Percentiles rank a stretch among this genome's conserved stretches.
Conservation (phyloP, 2,888 invertebrate species). For the Ophion slaviceki region DNA sequence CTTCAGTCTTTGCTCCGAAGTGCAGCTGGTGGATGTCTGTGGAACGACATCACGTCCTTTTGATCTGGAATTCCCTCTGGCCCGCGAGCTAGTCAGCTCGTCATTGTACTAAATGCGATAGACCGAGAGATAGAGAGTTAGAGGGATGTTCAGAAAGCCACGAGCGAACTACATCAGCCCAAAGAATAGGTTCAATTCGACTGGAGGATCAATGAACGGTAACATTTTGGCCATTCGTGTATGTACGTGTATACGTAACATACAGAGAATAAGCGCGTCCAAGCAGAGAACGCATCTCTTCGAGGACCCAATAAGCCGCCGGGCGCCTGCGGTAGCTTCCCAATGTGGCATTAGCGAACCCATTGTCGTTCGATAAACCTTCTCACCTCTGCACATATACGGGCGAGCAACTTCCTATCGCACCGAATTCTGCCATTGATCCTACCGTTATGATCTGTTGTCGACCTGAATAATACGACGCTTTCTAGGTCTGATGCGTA, state of each 20-base stretch:
- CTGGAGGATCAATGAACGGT: constrained; percentile 47
- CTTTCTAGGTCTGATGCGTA: constrained; percentile 19
- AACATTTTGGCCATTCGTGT: constrained; percentile 13
- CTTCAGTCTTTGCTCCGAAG: constrained; percentile 27
- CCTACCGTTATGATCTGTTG: constrained; percentile 50
- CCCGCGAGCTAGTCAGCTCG: constrained; percentile 35
- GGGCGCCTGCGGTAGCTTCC: not conserved
- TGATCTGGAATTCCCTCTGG: constrained; percentile 48
- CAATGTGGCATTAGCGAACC: constrained; percentile 61
- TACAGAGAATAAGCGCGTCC: constrained; percentile 45
- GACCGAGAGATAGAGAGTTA: not conserved
- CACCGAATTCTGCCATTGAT: constrained; percentile 39
- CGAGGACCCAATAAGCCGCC: constrained; percentile 51
- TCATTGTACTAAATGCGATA: constrained; percentile 29
- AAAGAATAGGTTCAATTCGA: constrained; percentile 46
- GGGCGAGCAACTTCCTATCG: constrained; percentile 40
- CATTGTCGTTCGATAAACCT: constrained; percentile 67
- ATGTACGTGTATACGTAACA: constrained; percentile 23
- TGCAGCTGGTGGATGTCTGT: not conserved
- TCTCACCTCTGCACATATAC: constrained; percentile 54
- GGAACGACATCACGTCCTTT: constrained; percentile 17
- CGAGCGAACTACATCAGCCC: constrained; percentile 24
- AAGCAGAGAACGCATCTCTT: constrained; percentile 51
- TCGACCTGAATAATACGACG: constrained; percentile 52
- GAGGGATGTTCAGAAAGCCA: constrained; percentile 23